These are phyloP conservation scores for Pao palembangensis DNA, from an alignment of 2,113 vertebrate genomes.

Conservation along the genomic window DNA sequence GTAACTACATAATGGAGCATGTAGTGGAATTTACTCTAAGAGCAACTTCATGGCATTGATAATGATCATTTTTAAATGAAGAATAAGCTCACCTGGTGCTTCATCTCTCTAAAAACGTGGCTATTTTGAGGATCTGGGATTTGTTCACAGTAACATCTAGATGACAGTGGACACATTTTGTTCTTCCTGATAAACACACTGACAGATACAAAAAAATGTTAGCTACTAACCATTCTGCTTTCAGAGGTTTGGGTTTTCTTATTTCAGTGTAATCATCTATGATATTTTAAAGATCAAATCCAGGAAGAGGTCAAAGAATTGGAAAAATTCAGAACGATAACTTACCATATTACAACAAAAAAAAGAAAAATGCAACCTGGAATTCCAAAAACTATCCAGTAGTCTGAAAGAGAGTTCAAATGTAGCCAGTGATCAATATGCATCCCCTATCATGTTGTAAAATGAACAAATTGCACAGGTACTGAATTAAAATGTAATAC, in stretches of 20 bases:
- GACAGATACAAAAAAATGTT: not conserved
- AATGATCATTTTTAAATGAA: not conserved
- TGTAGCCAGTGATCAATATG: not conserved
- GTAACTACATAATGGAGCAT: not conserved
- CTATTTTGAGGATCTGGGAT: slow-evolving; percentile 71
- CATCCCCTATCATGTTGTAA: not conserved
- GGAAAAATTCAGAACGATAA: not conserved
- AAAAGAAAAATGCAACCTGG: rapidly evolving
- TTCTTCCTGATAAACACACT: slow-evolving; percentile 1
- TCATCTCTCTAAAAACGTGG: slow-evolving; percentile 51
- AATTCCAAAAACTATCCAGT: rapidly evolving
- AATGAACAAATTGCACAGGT: slow-evolving; percentile 4
- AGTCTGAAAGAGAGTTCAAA: slow-evolving; percentile 21
- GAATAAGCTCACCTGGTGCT: slow-evolving; percentile 47
- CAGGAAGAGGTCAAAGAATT: not conserved
- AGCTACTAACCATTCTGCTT: too few relatives aligned
- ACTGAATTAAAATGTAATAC: slow-evolving; percentile 21
- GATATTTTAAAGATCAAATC: not conserved
- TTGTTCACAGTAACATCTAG: slow-evolving; percentile 25
- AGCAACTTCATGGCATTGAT: not conserved
- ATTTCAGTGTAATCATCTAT: not conserved
- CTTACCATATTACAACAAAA: slow-evolving; percentile 27
- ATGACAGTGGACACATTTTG: slow-evolving; percentile 10
- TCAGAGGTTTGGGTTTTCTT: too few relatives aligned
- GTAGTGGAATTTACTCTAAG: not conserved